Evolutionary conservation across 2,113 vertebrate genomes (phyloP).

Genomic region (Hiodon alosoides): DNA sequence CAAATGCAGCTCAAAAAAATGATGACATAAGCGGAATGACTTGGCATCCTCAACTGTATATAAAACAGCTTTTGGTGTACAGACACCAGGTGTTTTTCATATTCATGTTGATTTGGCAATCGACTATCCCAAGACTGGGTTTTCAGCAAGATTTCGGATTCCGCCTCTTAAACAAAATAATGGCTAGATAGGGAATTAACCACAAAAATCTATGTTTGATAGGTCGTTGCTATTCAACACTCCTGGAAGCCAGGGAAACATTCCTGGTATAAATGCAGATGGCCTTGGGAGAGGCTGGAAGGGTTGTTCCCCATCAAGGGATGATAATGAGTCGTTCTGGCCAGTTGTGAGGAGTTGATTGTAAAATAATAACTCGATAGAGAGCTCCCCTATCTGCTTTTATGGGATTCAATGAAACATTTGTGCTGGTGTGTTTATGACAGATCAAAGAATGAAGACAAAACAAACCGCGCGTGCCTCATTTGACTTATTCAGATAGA

Average conservation of each 20-base stretch:
- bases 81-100: constrained; percentile 56
- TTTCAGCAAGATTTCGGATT: background rate
- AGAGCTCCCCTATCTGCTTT: constrained; percentile 2
- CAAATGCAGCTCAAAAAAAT: constrained; percentile 11
- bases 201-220: no score
- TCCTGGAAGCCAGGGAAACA: no score
- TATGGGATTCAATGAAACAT: background rate
- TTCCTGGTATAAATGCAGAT: no score
- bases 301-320: background rate
- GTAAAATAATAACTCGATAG: constrained; percentile 14
- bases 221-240: no score
- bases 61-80: constrained; percentile 9
- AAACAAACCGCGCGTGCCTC: background rate
- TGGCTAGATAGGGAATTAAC: no score
- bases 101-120: constrained; percentile 39
- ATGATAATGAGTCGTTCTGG: background rate
- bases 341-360: constrained; percentile 1
- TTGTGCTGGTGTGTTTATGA: background rate
- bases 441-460: background rate
- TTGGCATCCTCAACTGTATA: constrained; percentile 29
- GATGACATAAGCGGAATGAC: constrained; percentile 40
- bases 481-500: background rate
- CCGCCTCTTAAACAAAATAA: no score
- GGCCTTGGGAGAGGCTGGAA: background rate
- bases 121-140: background rate